A percentile compares a stretch with the other conserved stretches of the same genome.
Evolutionary conservation across 2,113 vertebrate genomes (phyloP).

Genomic region (Myotis brandtii): DNA sequence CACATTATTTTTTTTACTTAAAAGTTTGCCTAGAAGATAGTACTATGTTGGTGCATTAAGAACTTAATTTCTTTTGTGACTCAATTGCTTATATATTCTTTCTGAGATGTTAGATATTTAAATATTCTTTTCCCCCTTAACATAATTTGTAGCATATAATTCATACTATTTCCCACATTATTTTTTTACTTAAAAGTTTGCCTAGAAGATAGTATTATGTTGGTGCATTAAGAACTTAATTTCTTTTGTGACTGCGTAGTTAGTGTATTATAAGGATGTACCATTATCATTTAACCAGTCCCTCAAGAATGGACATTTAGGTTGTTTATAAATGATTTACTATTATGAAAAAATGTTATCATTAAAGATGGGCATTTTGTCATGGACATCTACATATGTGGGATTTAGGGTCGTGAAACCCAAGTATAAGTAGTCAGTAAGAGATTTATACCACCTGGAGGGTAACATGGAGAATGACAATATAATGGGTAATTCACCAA

Average conservation of each 20-base stretch:
- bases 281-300: not conserved
- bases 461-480: not conserved
- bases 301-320: not conserved
- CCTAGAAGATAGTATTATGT: not conserved
- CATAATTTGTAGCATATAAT: not conserved
- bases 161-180: not conserved
- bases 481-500: not conserved
- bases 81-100: not conserved
- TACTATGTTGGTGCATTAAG: not conserved
- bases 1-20: not conserved
- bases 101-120: not conserved
- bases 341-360: not conserved
- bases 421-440: not conserved
- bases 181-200: not conserved
- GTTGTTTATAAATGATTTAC: not conserved
- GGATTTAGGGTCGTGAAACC: not conserved
- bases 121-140: not conserved
- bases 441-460: not conserved
- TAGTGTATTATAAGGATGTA: not conserved
- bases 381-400: not conserved
- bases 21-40: not conserved
- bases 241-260: not conserved
- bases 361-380: not conserved
- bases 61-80: not conserved
- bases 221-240: not conserved